phyloP scores from a whole-genome alignment of 2,113 vertebrate species.

The Chionomys nivalis region DNA sequence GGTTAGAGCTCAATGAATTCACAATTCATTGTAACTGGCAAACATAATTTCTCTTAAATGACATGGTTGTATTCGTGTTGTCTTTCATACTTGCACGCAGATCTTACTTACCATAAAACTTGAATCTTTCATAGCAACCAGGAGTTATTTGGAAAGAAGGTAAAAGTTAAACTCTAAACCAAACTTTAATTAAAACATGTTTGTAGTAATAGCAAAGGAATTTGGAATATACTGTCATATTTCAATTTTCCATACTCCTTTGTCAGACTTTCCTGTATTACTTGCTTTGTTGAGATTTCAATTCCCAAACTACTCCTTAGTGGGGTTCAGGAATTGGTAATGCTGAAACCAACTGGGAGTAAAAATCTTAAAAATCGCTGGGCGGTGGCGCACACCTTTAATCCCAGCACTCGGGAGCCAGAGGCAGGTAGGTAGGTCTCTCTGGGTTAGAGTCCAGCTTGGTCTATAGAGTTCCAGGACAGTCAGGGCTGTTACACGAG shows the following conservation, averaged over 20 bases:
- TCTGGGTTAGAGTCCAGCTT: too few species aligned
- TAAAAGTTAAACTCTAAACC: background rate
- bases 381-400: too few species aligned
- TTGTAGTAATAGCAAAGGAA: conserved; percentile 40
- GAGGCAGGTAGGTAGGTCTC: too few species aligned
- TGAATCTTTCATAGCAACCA: background rate
- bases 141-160: background rate
- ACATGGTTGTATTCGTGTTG: background rate
- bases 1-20: background rate
- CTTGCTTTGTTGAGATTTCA: conserved; percentile 49
- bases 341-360: background rate
- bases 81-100: conserved; percentile 24
- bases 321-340: background rate
- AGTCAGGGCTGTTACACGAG: too few species aligned
- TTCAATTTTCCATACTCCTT: background rate
- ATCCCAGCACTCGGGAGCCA: too few species aligned
- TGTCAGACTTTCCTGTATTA: conserved; percentile 19
- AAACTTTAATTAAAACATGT: background rate
- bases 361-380: background rate
- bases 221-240: conserved; percentile 44
- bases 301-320: background rate
- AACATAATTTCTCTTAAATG: conserved; percentile 39
- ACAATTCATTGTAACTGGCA: background rate
- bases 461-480: too few species aligned
- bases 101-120: background rate